phyloP scores from a whole-genome alignment of 2,113 vertebrate genomes.

The Strigops habroptila region DNA sequence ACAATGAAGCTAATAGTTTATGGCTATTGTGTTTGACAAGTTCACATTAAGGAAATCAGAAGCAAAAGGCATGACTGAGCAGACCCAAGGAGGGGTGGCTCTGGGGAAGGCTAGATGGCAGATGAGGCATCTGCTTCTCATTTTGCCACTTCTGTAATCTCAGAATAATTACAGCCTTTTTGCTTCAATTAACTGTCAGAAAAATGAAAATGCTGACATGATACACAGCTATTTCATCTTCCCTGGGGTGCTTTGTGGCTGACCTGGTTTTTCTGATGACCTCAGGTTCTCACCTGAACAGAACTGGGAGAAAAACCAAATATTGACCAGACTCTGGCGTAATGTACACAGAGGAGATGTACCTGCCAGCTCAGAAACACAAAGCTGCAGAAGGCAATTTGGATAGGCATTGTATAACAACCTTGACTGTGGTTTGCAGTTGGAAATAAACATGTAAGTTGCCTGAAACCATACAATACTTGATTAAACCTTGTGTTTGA shows the following conservation, averaged over 20 bases:
- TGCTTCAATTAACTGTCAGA: background rate
- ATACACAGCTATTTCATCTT: background rate
- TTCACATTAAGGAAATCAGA: background rate
- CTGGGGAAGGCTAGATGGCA: background rate
- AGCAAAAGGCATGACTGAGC: background rate
- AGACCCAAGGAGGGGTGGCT: background rate
- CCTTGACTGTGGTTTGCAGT: background rate
- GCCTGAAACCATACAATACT: background rate
- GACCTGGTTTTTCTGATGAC: background rate
- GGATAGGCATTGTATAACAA: fast-evolving
- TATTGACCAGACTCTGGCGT: background rate
- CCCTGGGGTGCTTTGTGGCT: background rate
- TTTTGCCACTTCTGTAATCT: background rate
- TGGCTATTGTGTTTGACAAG: background rate
- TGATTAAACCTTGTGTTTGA: background rate
- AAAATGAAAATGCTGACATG: background rate
- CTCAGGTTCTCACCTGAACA: background rate
- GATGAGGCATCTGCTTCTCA: background rate
- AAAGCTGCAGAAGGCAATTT: background rate
- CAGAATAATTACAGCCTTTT: background rate
- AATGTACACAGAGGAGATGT: background rate
- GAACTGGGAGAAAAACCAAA: background rate
- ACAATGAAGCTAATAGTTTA: no score
- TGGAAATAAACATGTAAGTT: background rate
- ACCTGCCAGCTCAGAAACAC: background rate